Evolutionary conservation across 2,888 invertebrate genomes (phyloP), one percentile per base, ranked within the genome.

Genomic region (Drosophila acutilabella): DNA sequence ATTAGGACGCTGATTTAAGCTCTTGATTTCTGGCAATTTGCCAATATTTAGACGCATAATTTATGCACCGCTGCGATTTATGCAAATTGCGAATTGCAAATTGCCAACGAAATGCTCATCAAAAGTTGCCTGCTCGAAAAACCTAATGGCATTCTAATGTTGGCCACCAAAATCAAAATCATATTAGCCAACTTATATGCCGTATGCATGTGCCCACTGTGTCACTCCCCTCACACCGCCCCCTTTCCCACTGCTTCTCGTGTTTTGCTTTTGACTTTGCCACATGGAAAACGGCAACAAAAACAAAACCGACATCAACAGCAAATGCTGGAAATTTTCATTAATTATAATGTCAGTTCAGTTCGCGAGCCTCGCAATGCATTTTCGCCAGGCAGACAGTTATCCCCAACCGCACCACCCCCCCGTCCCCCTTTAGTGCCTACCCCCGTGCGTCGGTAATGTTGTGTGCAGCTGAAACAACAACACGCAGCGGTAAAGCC

Each of bases 341-440:
- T 85, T 85, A 85, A 85, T 85, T 85, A 86, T 86, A 86, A 81
- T 71, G 84, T 85, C 86, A 84, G 81, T 73, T 61, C 60, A 84
- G 81, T 73, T 61, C 60, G 62, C 54, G 64, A 44, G 56, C 57
- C 50, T 59, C 45, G 73, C 64, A 57, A 64, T 71, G 74, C 77
- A 77, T 66, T 64, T 76, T 70, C 59, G 59, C 64, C 64, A 36
- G 57, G 38, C 77, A 78, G 66, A 73, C 73, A 77, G 78, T 73
- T 68, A 57, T 59, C 40, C 11, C 52, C 11, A 13, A n/a, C 20
- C 16, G 1, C 38, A 10, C 7, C 18, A 14, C 4, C 2, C 18
- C 5, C 18, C 1, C 18, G 16, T 5, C 20, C n/a, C 18, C 14
- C n/a, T 14, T 50, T 8, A 2, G 8, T 6, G 2, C 16, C 40